Conservation (phyloP, 2,113 vertebrate genomes). For the Saimiri boliviensis region DNA sequence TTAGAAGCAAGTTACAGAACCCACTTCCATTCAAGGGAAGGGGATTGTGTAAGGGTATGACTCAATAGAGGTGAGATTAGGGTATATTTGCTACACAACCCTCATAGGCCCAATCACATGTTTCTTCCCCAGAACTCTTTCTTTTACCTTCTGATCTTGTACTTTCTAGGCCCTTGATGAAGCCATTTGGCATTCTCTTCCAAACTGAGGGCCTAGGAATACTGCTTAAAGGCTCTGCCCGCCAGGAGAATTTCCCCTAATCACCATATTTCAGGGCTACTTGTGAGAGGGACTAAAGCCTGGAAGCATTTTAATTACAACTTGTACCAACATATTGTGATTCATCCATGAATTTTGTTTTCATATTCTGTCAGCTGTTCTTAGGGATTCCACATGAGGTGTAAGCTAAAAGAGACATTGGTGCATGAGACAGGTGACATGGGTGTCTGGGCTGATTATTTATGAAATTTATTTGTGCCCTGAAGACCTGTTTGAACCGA, state of each 20-base stretch:
- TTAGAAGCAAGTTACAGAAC: constrained; percentile 5
- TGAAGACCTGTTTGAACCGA: neutral
- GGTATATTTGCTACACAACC: neutral
- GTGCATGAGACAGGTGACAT: neutral
- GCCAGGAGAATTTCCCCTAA: neutral
- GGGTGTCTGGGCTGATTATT: neutral
- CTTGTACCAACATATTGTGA: neutral
- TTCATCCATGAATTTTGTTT: neutral
- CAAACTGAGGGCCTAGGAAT: neutral
- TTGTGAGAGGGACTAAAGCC: neutral
- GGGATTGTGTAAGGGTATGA: neutral
- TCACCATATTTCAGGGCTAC: neutral
- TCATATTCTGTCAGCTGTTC: neutral
- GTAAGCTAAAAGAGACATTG: neutral
- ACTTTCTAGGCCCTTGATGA: neutral
- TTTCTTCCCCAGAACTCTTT: neutral
- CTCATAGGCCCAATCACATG: neutral
- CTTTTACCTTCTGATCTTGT: neutral
- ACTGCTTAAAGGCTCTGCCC: neutral
- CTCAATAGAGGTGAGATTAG: neutral
- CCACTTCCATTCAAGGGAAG: neutral
- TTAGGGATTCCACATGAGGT: neutral
- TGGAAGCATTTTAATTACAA: neutral
- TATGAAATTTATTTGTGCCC: neutral
- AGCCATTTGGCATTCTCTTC: neutral